Evolutionary conservation across 1,140 invertebrate species (phyloP).

Genomic region (Danaus plexippus): DNA sequence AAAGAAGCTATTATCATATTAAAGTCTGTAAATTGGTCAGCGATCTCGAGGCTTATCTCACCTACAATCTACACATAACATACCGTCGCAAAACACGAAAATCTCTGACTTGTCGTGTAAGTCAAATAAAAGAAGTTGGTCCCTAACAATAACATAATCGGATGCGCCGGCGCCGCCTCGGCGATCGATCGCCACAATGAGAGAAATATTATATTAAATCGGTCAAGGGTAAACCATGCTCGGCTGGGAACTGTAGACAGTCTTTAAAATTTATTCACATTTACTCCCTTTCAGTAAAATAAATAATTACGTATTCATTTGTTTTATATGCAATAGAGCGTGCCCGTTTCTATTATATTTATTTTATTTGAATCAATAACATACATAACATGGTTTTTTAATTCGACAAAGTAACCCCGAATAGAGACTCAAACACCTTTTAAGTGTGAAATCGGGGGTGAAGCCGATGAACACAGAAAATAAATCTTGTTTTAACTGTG

Average conservation of each 20-base stretch:
- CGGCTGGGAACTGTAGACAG: no score
- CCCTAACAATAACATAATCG: slow-evolving; percentile 59
- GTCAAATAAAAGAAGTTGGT: slow-evolving; percentile 55
- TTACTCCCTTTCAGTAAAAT: no score
- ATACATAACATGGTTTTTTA: not conserved
- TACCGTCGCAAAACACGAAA: slow-evolving; percentile 33
- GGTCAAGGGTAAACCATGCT: slow-evolving; percentile 13
- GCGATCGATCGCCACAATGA: slow-evolving; percentile 39
- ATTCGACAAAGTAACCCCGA: slow-evolving; percentile 10
- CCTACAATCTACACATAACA: not conserved
- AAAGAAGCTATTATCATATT: no score
- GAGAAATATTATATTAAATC: slow-evolving; percentile 33
- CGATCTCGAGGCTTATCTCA: slow-evolving; percentile 6
- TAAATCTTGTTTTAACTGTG: slow-evolving; percentile 13
- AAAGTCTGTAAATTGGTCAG: slow-evolving; percentile 11
- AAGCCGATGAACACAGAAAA: slow-evolving; percentile 17
- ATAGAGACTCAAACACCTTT: slow-evolving; percentile 30
- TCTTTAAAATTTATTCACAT: no score
- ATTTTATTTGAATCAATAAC: no score
- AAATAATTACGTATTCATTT: no score
- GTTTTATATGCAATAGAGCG: no score
- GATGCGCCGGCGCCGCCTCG: slow-evolving; percentile 49
- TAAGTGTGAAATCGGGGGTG: slow-evolving; percentile 49
- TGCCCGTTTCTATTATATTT: no score
- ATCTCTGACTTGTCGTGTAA: slow-evolving; percentile 40